Evolutionary conservation across 2,888 invertebrate genomes (phyloP).

Genomic region (Sinotaia quadrata): DNA sequence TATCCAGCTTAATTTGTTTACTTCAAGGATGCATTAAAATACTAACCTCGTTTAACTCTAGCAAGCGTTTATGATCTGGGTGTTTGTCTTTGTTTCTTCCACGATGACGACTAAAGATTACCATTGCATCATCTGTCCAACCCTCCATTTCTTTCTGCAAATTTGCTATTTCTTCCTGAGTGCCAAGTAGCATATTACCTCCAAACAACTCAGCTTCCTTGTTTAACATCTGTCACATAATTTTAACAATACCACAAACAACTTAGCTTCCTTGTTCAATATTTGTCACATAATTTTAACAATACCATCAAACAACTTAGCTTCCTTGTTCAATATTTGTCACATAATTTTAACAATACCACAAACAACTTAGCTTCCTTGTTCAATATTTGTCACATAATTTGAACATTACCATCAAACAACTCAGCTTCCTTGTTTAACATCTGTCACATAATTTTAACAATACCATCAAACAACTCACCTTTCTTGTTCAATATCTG

Average conservation of each 20-base stretch:
- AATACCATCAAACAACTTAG: constrained; percentile 69
- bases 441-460: no score
- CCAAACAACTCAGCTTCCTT: constrained; percentile 67
- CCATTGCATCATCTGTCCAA: constrained; percentile 69
- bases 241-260: no score
- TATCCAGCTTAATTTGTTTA: no score
- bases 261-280: no score
- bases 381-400: no score
- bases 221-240: no score
- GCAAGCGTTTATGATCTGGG: constrained; percentile 64
- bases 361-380: no score
- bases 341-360: no score
- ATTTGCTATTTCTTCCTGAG: constrained; percentile 61
- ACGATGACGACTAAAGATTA: constrained; percentile 67
- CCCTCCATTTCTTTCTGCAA: constrained; percentile 65
- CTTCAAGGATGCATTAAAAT: no score
- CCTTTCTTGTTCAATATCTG: no score
- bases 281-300: no score
- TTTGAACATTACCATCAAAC: constrained; percentile 69
- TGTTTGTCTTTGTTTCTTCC: constrained; percentile 56
- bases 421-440: constrained; percentile 63
- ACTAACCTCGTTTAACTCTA: constrained; percentile 63
- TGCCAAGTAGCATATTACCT: constrained; percentile 65
- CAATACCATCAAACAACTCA: no score
- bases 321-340: constrained; percentile 59